Evolutionary conservation across 2,113 vertebrate species (phyloP).

Genomic region (Gadus chalcogrammus): DNA sequence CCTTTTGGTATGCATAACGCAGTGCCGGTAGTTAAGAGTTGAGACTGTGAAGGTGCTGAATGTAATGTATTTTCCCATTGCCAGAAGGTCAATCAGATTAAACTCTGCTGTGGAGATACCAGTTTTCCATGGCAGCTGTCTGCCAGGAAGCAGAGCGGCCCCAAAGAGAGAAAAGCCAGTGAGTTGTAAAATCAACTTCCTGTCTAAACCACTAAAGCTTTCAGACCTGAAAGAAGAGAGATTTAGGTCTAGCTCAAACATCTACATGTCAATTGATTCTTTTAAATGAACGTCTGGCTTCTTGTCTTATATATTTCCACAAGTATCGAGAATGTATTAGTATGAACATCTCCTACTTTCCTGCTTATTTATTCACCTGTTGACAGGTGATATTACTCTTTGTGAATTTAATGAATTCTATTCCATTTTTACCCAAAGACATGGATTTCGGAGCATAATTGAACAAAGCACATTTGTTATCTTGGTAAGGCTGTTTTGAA

Average conservation of each 20-base stretch:
- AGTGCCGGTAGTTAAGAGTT: constrained; percentile 40
- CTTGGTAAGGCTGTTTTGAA: no score
- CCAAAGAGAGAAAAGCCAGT: constrained; percentile 58
- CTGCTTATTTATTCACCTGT: no score
- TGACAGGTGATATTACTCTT: no score
- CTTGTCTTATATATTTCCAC: no score
- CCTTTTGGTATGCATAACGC: constrained; percentile 53
- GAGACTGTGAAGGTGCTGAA: constrained; percentile 49
- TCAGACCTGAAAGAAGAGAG: neutral
- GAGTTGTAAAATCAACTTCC: constrained; percentile 72
- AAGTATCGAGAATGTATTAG: no score
- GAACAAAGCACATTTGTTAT: no score
- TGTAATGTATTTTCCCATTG: constrained; percentile 65
- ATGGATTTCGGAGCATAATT: no score
- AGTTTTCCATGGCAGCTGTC: constrained; percentile 63
- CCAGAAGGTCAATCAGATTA: constrained; percentile 73
- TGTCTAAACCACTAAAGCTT: constrained; percentile 52
- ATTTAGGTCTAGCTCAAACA: constrained; percentile 1
- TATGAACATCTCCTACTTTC: no score
- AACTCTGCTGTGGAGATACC: constrained; percentile 65
- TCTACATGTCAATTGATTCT: no score
- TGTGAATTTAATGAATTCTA: no score
- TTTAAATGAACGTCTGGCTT: no score
- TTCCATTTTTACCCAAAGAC: no score
- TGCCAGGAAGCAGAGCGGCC: constrained; percentile 52